phyloP scores from a whole-genome alignment of 2,113 vertebrate genomes.

The Talpa occidentalis region DNA sequence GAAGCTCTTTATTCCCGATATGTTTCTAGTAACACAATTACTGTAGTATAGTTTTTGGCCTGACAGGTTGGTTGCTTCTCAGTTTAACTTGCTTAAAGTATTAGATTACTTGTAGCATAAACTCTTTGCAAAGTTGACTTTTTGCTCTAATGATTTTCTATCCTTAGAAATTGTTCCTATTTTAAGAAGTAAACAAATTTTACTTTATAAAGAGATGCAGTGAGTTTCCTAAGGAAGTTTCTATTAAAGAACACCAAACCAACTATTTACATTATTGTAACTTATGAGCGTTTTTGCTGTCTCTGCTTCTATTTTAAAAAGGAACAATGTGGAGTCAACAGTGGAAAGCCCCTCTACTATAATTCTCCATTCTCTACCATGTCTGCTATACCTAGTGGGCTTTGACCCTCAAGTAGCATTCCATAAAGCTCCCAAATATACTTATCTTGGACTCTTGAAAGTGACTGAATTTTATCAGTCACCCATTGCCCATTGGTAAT shows the following conservation, averaged over 20 bases:
- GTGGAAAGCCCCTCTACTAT: not conserved
- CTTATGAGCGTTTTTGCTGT: not conserved
- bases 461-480: slow-evolving; percentile 33
- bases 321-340: not conserved
- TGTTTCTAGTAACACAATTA: slow-evolving; percentile 27
- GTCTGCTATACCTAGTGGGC: not conserved
- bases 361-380: not conserved
- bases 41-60: slow-evolving; percentile 30
- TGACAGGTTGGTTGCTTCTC: slow-evolving; percentile 43
- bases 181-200: slow-evolving; percentile 48
- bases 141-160: slow-evolving; percentile 60
- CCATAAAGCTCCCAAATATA: slow-evolving; percentile 3
- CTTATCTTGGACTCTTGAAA: slow-evolving; percentile 29
- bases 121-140: slow-evolving; percentile 63
- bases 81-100: slow-evolving; percentile 9
- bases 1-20: slow-evolving; percentile 38
- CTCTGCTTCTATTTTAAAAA: not conserved
- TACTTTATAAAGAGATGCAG: slow-evolving; percentile 6
- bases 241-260: slow-evolving; percentile 14
- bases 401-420: not conserved
- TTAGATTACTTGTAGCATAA: slow-evolving; percentile 63
- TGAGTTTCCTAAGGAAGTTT: slow-evolving; percentile 45
- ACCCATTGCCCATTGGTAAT: not conserved
- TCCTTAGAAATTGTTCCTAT: slow-evolving; percentile 59
- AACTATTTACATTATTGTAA: not conserved